Evolutionary conservation across 2,797 vertebrate species (phyloP).

Genomic region (Thunnus albacares): DNA sequence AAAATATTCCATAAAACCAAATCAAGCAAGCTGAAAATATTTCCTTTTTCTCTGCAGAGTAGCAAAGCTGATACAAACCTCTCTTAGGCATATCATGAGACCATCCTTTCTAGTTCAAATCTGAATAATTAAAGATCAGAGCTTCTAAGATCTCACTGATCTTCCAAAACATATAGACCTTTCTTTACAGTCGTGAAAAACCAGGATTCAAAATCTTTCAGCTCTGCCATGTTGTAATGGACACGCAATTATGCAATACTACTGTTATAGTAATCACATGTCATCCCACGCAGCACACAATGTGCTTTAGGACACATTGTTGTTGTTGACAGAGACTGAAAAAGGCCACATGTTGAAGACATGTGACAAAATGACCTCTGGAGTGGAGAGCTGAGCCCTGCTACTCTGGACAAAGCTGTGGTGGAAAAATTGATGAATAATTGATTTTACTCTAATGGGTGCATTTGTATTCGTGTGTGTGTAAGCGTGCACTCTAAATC

Average conservation of each 20-base stretch:
- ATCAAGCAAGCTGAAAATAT: neutral
- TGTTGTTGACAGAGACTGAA: slow-evolving; percentile 22
- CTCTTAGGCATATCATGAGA: neutral
- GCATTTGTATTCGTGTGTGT: slow-evolving; percentile 57
- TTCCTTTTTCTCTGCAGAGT: neutral
- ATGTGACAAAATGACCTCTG: slow-evolving; percentile 71
- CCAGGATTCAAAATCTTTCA: neutral
- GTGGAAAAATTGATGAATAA: slow-evolving; percentile 79
- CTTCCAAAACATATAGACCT: neutral
- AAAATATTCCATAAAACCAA: neutral
- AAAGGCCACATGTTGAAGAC: slow-evolving; percentile 57
- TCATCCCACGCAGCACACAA: slow-evolving; percentile 11
- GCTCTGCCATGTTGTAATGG: neutral
- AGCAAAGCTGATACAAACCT: neutral
- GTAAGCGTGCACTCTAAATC: slow-evolving; percentile 16
- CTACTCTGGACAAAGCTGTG: slow-evolving; percentile 49
- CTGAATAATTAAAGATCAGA: neutral
- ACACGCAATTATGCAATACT: neutral
- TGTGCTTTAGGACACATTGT: slow-evolving; percentile 5
- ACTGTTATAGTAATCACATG: slow-evolving; percentile 19
- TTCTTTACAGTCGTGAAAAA: neutral
- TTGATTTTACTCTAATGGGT: slow-evolving; percentile 78
- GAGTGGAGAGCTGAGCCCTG: slow-evolving; percentile 11
- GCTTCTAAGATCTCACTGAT: neutral
- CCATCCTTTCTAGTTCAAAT: neutral